Evolutionary conservation across 1,140 invertebrate genomes (phyloP), one percentile per base, ranked within the genome.

Genomic region (Oscheius sp.): DNA sequence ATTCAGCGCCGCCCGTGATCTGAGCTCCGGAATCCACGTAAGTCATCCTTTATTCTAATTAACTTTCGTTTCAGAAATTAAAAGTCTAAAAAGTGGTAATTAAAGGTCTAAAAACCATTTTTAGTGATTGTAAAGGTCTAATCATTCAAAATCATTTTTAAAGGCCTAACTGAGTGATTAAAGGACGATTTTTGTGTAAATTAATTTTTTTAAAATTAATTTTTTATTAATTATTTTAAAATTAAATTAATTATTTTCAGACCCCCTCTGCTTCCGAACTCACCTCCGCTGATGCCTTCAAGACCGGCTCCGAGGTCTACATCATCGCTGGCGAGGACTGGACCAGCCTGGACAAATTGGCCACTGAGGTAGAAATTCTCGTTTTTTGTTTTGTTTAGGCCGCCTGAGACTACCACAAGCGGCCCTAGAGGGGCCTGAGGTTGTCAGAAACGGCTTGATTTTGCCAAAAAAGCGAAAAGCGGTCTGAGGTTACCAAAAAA

Each of bases 281-380:
- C 28, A 59, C 52, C 36, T 32, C 26, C 7, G 34, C 58, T 0
- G 52, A 36, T 1, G 10, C 36, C 15, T 69, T 34, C 55, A 38
- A 59, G 26, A 3, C 52, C 7, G 67, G 67, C 3, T 0, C 52
- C 38, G 34, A 49, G 0, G 3, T 69, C 67, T 69, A 69, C 55
- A 59, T 69, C 29, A 23, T 69, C 23, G 34, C 52, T 35, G 68
- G 52, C 18, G 68, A 69, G 18, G 58, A 69, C 35, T 69, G 68
- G 68, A 45, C 68, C 2, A 59, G 52, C 3, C 46, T 69, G 34
- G 68, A 61, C 20, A 31, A 58, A 18, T 32, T 69, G 13, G 52
- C 68, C 29, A 36, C 36, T 10, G 23, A 58, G 28, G 52, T 58
- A 42, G 10, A 10, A 42, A 10, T 42, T 42, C n/a, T n/a, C n/a